These are phyloP conservation scores for Catonia carolina DNA, from an alignment of 2,888 invertebrate species.

Conservation along the genomic window DNA sequence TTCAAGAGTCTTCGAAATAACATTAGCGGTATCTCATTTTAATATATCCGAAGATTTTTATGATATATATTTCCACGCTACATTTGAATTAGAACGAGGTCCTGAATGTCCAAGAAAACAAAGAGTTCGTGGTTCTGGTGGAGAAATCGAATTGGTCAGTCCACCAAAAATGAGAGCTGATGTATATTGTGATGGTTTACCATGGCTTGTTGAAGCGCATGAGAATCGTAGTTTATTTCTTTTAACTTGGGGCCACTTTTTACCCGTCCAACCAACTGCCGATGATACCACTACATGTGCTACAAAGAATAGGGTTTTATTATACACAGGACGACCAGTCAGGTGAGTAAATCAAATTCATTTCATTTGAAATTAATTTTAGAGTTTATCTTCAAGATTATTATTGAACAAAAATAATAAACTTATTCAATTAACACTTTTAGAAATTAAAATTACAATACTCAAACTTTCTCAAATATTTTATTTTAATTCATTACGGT, in stretches of 20 bases:
- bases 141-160: slow-evolving; percentile 57
- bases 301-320: slow-evolving; percentile 69
- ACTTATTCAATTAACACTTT: no score
- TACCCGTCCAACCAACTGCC: slow-evolving; percentile 54
- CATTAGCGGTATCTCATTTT: slow-evolving; percentile 65
- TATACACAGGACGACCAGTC: slow-evolving; percentile 67
- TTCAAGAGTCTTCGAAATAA: slow-evolving; percentile 64
- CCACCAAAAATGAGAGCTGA: slow-evolving; percentile 55
- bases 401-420: no score
- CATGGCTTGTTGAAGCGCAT: slow-evolving; percentile 73
- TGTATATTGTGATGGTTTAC: slow-evolving; percentile 64
- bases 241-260: slow-evolving; percentile 73
- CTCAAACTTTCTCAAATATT: no score
- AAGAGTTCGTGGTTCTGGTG: slow-evolving; percentile 52
- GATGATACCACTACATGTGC: slow-evolving; percentile 50
- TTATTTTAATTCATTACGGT: no score
- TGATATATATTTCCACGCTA: slow-evolving; percentile 69
- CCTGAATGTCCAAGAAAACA: slow-evolving; percentile 59
- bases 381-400: neutral
- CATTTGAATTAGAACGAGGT: slow-evolving; percentile 56
- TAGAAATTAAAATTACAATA: no score
- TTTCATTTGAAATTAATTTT: neutral
- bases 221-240: slow-evolving; percentile 74
- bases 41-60: slow-evolving; percentile 74
- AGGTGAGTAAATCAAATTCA: slow-evolving; percentile 31